Base-by-base conservation (phyloP, 1,140 invertebrate species). In the Megathymus violae region DNA sequence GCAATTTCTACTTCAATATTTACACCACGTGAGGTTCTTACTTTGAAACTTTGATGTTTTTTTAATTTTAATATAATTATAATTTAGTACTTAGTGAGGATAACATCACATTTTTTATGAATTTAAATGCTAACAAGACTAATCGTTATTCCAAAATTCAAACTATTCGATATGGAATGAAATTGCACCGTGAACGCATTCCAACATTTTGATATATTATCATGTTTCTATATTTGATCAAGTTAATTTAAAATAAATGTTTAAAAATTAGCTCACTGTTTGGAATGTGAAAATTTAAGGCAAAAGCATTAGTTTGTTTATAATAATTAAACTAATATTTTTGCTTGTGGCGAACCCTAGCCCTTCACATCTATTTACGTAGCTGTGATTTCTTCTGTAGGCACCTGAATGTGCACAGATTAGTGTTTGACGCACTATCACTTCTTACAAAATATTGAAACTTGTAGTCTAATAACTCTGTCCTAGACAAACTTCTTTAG, bases 341-440 rank as follows among this genome's bases (percentile, higher is more conserved):
- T 27, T 46, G 34, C 36, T 54, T 50, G 9, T 34, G 7, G 27
- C 16, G 3, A 19, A 36, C 31, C n/a, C n/a, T n/a, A n/a, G n/a
- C n/a, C n/a, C 27, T 44, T 41, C 22, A 9, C 16, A 4, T 27
- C 9, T 38, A 5, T 43, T 41, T 16, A 44, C 13, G 64, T 76
- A 79, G 73, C 25, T 36, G 66, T 43, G 65, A 67, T 68, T 67
- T 68, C 69, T 60, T 77, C 67, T 52, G 41, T 83, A 82, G 71
- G 66, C 70, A 76, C 69, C 50, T 70, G 60, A 74, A 71, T 76
- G 65, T 73, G 74, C 74, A 84, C 74, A 78, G 70, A 71, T 74
- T 86, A 85, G 76, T 83, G 74, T 78, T 78, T 68, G 58, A 71
- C 76, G 83, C 84, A 88, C 82, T 77, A 76, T 77, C 80, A 84